Evolutionary conservation across 2,113 vertebrate genomes (phyloP).

Genomic region (Charina bottae): DNA sequence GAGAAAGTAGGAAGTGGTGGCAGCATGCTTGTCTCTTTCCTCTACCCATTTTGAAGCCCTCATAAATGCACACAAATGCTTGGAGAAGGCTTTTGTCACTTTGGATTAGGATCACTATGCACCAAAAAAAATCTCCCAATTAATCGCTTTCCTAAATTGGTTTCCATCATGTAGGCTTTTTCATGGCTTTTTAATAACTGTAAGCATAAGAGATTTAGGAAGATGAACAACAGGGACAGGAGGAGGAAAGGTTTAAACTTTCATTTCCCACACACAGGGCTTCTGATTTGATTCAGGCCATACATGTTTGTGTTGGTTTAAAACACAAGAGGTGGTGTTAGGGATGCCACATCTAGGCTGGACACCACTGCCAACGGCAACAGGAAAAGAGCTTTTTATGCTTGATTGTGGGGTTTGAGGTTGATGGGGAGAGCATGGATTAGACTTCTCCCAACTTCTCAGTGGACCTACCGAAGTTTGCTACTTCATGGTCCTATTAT

Average conservation of each 20-base stretch:
- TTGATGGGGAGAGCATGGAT: background rate
- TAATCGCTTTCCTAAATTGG: background rate
- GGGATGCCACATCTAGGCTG: background rate
- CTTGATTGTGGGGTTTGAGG: background rate
- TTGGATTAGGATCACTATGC: background rate
- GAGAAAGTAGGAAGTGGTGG: no score
- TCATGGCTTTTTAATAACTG: background rate
- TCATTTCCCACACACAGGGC: background rate
- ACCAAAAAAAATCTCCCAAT: background rate
- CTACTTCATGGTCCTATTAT: background rate
- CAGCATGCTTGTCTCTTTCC: no score
- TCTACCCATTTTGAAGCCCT: no score
- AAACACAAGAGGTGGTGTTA: background rate
- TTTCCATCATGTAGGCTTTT: background rate
- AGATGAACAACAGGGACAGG: background rate
- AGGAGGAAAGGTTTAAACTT: background rate
- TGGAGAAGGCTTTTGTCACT: background rate
- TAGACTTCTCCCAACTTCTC: background rate
- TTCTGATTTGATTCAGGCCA: background rate
- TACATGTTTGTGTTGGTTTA: background rate
- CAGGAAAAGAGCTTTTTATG: background rate
- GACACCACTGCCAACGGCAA: background rate
- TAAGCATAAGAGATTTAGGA: background rate
- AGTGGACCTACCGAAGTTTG: background rate
- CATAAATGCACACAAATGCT: background rate